Evolutionary conservation across 2,113 vertebrate species (phyloP), one percentile per base, ranked within the genome.

Genomic region (Entelurus aequoreus): DNA sequence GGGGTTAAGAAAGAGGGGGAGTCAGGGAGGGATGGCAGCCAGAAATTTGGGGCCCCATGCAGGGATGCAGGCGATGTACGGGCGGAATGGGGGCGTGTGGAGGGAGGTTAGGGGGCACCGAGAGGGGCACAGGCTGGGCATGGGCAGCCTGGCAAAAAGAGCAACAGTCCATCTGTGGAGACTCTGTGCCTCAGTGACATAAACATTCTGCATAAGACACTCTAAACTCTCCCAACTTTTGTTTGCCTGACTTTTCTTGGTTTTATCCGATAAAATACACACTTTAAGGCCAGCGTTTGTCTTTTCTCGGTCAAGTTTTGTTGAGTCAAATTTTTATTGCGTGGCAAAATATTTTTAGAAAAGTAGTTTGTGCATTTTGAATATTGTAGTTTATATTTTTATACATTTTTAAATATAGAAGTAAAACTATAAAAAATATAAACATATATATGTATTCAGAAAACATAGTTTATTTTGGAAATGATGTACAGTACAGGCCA

Each of bases 131-230:
- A 51, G 68, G 44, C 69, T 63, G 78, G 76, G 72, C 72, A 78
- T 12, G 74, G 69, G 55, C 55, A 44, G 55, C 38, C 82, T 81
- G 79, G 74, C 75, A 86, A 85, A 85, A 85, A 53, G 86, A 81
- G 77, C 82, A 81, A 72, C 76, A 65, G 62, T 76, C 72, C 42
- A 47, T 79, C 77, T 77, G 78, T 77, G 62, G 67, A 70, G 60
- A 66, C 28, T 47, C 54, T 63, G 60, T 36, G 58, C 61, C 60
- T 77, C 68, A 11, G 53, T 44, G 40, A 44, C 40, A 21, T 44
- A 19, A 16, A 21, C 55, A 37, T 37, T 38, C 38, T 21, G 55
- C 55, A n/a, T 38, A 19, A 42, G 54, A 10, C 54, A 16, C 37
- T 12, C 1, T 6, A 7, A 16, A 57, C 5, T 40, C 16, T 10